A percentile compares a stretch with the other conserved stretches of the same genome.
These are phyloP conservation scores for Standfussiana lucernea DNA, from an alignment of 2,888 invertebrate genomes.

Conservation along the genomic window DNA sequence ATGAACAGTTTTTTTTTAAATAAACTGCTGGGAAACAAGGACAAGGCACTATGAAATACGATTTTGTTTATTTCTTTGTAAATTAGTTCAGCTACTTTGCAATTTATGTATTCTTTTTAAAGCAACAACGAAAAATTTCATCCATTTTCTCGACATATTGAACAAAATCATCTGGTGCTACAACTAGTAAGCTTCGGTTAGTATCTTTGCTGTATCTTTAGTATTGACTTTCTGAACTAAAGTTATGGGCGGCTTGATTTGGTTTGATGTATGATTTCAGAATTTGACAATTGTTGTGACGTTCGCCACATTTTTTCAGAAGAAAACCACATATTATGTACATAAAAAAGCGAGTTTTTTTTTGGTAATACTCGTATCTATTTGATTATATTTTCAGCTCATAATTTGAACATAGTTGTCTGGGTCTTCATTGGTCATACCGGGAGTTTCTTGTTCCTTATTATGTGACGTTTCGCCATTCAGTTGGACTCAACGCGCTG, in stretches of 20 bases:
- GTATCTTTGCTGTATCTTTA: constrained; percentile 6
- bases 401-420: constrained; percentile 9
- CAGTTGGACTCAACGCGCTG: constrained; percentile 3
- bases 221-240: constrained; percentile 19
- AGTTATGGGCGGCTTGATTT: constrained; percentile 8
- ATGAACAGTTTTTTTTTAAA: constrained; percentile 3
- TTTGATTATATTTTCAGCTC: constrained; percentile 6
- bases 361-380: constrained; percentile 20
- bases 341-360: constrained; percentile 10
- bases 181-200: constrained; percentile 9
- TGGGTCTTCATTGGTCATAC: background rate
- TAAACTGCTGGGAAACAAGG: background rate
- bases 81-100: background rate
- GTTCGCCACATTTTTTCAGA: constrained; percentile 5
- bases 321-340: constrained; percentile 8
- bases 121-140: constrained; percentile 7
- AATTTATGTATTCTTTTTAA: background rate
- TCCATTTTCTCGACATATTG: constrained; percentile 25
- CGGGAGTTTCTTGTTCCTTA: background rate
- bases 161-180: constrained; percentile 21
- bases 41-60: background rate
- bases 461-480: background rate
- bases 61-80: background rate
- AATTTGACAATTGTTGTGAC: constrained; percentile 12
- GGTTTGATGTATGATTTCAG: constrained; percentile 12